Evolutionary conservation across 2,797 vertebrate genomes (phyloP), one percentile per base, ranked within the genome.

Genomic region (Oryzias sinensis): DNA sequence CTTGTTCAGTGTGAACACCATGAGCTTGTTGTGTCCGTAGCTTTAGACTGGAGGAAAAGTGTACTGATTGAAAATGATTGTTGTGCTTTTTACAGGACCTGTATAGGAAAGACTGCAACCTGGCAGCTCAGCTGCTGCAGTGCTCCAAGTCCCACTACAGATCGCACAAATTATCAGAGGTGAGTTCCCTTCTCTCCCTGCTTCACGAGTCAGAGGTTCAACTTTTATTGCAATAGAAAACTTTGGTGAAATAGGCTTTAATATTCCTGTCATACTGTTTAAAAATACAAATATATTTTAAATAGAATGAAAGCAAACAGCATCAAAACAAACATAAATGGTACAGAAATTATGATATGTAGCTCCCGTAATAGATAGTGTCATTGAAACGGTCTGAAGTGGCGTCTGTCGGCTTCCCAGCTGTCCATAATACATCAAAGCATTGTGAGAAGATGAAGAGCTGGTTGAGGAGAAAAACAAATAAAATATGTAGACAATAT

Each of bases 51-150:
- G 40, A 16, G 70, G 53, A 59, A 57, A 64, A 50, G 9, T 53
- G 20, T 53, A 43, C 62, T 29, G 2, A 43, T 29, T 65, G 61
- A 73, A 40, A 24, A 59, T 59, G 7, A 59, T 67, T 6, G 75
- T 43, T 72, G 8, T 83, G 56, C 54, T 40, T 81, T 42, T 77
- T 73, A 20, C 83, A 98, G 97, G 95, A 96, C 62, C 85, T 96
- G 77, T 98, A 96, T 85, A 93, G 95, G 83, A 98, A 98, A 87
- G 97, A 98, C 90, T 97, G 96, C 91, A 97, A 94, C 82, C 92
- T 98, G 81, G 96, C 96, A 29, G 95, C 95, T 74, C 95, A 96
- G 85, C 92, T 99, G 88, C 93, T 99, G 82, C 95, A 96, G 78
- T 94, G 95, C 90, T 94, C 93, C 92, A 96, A 97, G 91, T 94